Conservation (phyloP, 2,888 invertebrate genomes). For the Norana najaformis region DNA sequence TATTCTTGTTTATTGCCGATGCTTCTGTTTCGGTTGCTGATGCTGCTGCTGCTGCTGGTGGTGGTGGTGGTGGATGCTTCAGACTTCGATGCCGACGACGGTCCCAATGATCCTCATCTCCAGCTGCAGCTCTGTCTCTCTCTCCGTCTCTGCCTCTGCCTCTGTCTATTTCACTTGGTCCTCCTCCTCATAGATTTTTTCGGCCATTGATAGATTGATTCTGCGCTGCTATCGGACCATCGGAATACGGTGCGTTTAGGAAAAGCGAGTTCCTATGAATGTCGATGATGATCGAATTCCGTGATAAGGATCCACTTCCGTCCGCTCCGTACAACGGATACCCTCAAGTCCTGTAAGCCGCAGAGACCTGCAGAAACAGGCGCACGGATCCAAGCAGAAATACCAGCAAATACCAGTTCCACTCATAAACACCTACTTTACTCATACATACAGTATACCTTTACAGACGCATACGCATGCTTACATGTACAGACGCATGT, state of each 20-base stretch:
- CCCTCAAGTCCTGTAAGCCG: not conserved
- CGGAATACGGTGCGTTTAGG: not conserved
- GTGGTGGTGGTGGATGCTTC: not conserved
- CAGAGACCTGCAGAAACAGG: not conserved
- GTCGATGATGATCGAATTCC: not conserved
- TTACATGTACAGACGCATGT: no score
- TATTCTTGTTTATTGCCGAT: not conserved
- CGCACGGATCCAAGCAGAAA: not conserved
- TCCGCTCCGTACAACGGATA: not conserved
- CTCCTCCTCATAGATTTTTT: not conserved
- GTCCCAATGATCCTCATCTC: not conserved
- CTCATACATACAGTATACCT: no score
- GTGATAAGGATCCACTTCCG: not conserved
- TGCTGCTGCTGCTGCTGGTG: no score
- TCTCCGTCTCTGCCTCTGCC: conserved; percentile 2
- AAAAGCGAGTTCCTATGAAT: not conserved
- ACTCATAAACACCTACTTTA: no score
- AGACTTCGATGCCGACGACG: not conserved
- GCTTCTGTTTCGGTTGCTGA: not conserved
- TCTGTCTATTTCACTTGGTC: not conserved
- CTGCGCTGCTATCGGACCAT: not conserved
- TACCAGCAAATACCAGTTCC: not conserved
- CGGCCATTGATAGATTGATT: not conserved
- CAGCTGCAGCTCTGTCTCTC: not conserved
- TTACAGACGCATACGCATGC: no score